A percentile compares a stretch with the other conserved stretches of the same genome.
phyloP scores from a whole-genome alignment of 2,113 vertebrate species.

The Epinephelus fuscoguttatus region DNA sequence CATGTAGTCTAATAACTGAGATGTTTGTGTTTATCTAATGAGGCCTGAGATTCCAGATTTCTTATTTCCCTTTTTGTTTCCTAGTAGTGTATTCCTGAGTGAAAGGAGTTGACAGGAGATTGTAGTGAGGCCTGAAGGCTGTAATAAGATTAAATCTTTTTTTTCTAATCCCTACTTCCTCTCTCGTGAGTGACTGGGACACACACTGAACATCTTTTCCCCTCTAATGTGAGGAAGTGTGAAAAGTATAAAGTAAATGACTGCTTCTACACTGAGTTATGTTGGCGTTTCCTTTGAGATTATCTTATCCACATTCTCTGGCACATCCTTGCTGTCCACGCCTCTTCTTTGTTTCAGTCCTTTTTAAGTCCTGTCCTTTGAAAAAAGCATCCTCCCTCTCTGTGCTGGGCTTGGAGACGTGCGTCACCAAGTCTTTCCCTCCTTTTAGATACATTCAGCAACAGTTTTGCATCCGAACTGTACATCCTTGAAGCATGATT shows the following conservation, averaged over 20 bases:
- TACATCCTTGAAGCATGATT: slow-evolving; percentile 34
- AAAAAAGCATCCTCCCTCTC: not conserved
- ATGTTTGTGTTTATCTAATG: slow-evolving; percentile 21
- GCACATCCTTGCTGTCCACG: slow-evolving; percentile 37
- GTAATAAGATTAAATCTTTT: not conserved
- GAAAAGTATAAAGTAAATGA: slow-evolving; percentile 38
- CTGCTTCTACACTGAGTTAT: slow-evolving; percentile 9
- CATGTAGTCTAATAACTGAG: slow-evolving; percentile 11
- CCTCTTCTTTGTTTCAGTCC: slow-evolving; percentile 23
- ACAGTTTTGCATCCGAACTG: slow-evolving; percentile 36
- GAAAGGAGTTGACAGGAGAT: slow-evolving; percentile 34
- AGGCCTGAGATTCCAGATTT: slow-evolving; percentile 50
- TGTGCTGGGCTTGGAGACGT: not conserved
- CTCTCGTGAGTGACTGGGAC: not conserved
- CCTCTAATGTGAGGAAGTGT: slow-evolving; percentile 31
- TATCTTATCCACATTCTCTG: slow-evolving; percentile 32
- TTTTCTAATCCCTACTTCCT: slow-evolving; percentile 23
- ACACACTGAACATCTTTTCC: not conserved
- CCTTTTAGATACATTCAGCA: slow-evolving; percentile 64
- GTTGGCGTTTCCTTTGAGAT: slow-evolving; percentile 25
- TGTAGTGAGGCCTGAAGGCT: slow-evolving; percentile 22
- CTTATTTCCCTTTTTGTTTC: slow-evolving; percentile 46
- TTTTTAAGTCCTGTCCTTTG: not conserved
- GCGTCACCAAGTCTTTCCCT: slow-evolving; percentile 25
- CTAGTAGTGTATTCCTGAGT: slow-evolving; percentile 71